phyloP scores from a whole-genome alignment of 1,140 invertebrate species.

The Drosophila aff. region DNA sequence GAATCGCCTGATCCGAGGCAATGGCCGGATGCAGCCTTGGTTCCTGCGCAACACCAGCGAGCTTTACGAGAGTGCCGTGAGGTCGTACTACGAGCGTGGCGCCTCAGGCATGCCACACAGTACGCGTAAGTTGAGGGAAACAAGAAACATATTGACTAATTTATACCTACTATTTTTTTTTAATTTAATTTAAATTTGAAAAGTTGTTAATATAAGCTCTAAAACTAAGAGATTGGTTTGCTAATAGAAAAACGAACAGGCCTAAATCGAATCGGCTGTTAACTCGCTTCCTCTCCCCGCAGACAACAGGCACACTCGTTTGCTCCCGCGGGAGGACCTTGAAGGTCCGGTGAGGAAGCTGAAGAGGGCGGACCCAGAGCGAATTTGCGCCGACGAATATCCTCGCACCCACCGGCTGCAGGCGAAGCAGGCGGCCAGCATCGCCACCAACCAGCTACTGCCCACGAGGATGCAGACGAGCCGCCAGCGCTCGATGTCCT shows the following conservation, averaged over 20 bases:
- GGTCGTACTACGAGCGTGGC: slow-evolving; percentile 42
- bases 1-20: slow-evolving; percentile 55
- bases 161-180: neutral
- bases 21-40: slow-evolving; percentile 56
- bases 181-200: neutral
- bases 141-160: neutral
- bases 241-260: no score
- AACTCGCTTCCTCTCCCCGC: neutral
- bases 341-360: slow-evolving; percentile 29
- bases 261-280: neutral
- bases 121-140: slow-evolving; percentile 12
- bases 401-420: slow-evolving; percentile 55
- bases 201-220: no score
- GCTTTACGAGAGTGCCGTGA: slow-evolving; percentile 57
- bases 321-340: slow-evolving; percentile 21
- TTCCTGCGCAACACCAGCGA: slow-evolving; percentile 61
- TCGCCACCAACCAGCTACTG: slow-evolving; percentile 36
- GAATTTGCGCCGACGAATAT: slow-evolving; percentile 8
- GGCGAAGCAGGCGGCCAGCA: slow-evolving; percentile 20
- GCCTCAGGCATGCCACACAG: slow-evolving; percentile 12
- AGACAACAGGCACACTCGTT: slow-evolving; percentile 20
- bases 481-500: slow-evolving; percentile 56
- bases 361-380: neutral
- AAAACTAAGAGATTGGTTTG: neutral
- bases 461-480: slow-evolving; percentile 53